phyloP scores from a whole-genome alignment of 2,797 vertebrate species.

The Lycodopsis pacificus region DNA sequence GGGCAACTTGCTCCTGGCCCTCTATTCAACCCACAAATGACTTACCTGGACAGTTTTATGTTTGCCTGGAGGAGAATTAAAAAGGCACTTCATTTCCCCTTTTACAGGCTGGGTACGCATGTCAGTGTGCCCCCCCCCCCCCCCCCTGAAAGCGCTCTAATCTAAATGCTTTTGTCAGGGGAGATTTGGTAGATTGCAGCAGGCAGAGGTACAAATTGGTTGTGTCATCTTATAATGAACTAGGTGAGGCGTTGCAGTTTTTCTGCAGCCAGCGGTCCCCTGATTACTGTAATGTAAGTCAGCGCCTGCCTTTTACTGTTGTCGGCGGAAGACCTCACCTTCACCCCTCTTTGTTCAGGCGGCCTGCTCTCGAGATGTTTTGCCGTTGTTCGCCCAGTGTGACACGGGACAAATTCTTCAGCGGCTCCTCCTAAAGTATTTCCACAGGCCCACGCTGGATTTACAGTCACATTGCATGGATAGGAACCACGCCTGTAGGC shows the following conservation, averaged over 20 bases:
- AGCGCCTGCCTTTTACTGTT: slow-evolving; percentile 70
- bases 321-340: slow-evolving; percentile 55
- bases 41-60: slow-evolving; percentile 89
- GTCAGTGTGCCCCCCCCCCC: slow-evolving; percentile 78
- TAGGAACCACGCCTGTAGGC: slow-evolving; percentile 23
- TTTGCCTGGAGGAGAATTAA: slow-evolving; percentile 88
- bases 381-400: slow-evolving; percentile 33
- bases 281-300: slow-evolving; percentile 85
- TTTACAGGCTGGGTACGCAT: slow-evolving; percentile 81
- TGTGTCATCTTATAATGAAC: slow-evolving; percentile 90
- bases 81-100: slow-evolving; percentile 84
- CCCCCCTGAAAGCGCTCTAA: slow-evolving; percentile 83
- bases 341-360: slow-evolving; percentile 68
- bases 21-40: slow-evolving; percentile 85
- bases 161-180: slow-evolving; percentile 90
- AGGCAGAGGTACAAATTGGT: slow-evolving; percentile 88
- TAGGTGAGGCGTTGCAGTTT: slow-evolving; percentile 87
- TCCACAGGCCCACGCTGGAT: slow-evolving; percentile 19
- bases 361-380: slow-evolving; percentile 55
- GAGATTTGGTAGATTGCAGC: slow-evolving; percentile 88
- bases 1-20: slow-evolving; percentile 72
- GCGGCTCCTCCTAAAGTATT: slow-evolving; percentile 14
- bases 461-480: slow-evolving; percentile 47
- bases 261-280: slow-evolving; percentile 83
- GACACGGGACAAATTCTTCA: slow-evolving; percentile 34